These are phyloP conservation scores for Apis mellifera DNA, from an alignment of 1,140 invertebrate species.

Conservation along the genomic window Amel_HAv3.1 CM009932.2:14735001-14735500, in stretches of 20 bases:
- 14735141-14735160: constrained; percentile 24
- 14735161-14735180: neutral
- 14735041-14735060: constrained; percentile 16
- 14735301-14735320: neutral
- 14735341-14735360: neutral
- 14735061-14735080: constrained; percentile 17
- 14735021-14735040: constrained; percentile 12
- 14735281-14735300: neutral
- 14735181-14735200: neutral
- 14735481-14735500: no score
- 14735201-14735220: neutral
- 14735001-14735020: constrained; percentile 24
- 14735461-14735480: neutral
- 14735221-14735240: neutral
- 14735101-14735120: constrained; percentile 7
- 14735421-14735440: no score
- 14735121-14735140: neutral
- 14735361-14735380: neutral
- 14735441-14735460: no score
- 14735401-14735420: no score
- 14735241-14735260: neutral
- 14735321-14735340: constrained; percentile 1
- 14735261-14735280: neutral
- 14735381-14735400: neutral
- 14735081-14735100: neutral